phyloP scores from a whole-genome alignment of 1,140 invertebrate species.

The Anadara kagoshimensis region DNA sequence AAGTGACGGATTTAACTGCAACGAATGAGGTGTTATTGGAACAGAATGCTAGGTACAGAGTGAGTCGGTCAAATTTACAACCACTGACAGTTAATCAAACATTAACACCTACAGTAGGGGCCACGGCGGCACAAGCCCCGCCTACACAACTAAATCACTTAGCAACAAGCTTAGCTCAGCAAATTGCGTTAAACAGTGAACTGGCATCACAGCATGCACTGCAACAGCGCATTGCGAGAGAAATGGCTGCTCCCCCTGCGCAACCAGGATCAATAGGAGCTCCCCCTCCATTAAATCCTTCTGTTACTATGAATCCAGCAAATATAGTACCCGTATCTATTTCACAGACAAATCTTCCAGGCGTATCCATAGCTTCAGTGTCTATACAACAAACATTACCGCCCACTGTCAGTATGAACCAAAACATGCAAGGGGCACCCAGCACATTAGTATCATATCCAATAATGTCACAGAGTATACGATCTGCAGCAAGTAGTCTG shows the following conservation, averaged over 20 bases:
- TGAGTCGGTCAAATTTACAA: slow-evolving; percentile 75
- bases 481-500: slow-evolving; percentile 66
- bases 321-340: slow-evolving; percentile 66
- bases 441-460: slow-evolving; percentile 83
- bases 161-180: slow-evolving; percentile 63
- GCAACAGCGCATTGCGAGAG: slow-evolving; percentile 58
- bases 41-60: slow-evolving; percentile 85
- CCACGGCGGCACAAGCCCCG: slow-evolving; percentile 40
- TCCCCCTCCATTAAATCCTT: slow-evolving; percentile 50
- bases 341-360: slow-evolving; percentile 48
- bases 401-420: slow-evolving; percentile 52
- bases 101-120: slow-evolving; percentile 47
- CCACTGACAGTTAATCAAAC: slow-evolving; percentile 50
- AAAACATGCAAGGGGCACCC: slow-evolving; percentile 67
- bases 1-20: slow-evolving; percentile 82
- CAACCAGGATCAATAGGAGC: slow-evolving; percentile 39
- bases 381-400: slow-evolving; percentile 73
- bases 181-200: slow-evolving; percentile 70
- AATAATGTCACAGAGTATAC: slow-evolving; percentile 80
- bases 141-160: slow-evolving; percentile 50
- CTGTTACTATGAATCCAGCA: slow-evolving; percentile 60
- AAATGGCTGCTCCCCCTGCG: slow-evolving; percentile 32
- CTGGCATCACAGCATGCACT: slow-evolving; percentile 63
- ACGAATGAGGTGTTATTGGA: slow-evolving; percentile 88
- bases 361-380: slow-evolving; percentile 58